These are phyloP conservation scores for Mirza zaza DNA, from an alignment of 2,113 vertebrate species.

Conservation along the genomic window DNA sequence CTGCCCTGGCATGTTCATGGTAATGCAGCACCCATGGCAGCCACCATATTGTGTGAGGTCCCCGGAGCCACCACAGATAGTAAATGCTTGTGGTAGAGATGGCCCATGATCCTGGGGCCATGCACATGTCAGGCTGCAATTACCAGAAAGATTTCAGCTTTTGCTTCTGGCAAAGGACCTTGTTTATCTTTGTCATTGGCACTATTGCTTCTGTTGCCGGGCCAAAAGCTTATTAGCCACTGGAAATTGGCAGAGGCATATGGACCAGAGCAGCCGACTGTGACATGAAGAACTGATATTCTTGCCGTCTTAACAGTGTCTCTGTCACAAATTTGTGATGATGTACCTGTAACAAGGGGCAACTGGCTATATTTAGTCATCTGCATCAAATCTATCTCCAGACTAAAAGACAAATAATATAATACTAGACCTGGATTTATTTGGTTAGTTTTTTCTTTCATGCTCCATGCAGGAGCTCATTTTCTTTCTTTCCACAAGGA, in stretches of 20 bases:
- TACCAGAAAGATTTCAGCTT: constrained; percentile 33
- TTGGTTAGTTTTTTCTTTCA: not conserved
- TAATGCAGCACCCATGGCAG: not conserved
- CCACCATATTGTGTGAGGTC: not conserved
- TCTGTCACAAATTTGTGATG: not conserved
- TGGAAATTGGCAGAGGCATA: constrained; percentile 39
- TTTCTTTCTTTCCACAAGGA: not conserved
- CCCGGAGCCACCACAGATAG: not conserved
- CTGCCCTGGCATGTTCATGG: not conserved
- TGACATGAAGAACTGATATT: not conserved
- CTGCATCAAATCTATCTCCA: not conserved
- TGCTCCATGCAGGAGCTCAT: not conserved
- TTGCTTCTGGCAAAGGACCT: constrained; percentile 33
- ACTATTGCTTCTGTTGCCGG: not conserved
- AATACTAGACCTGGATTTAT: not conserved
- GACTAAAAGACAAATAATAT: not conserved
- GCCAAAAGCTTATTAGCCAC: constrained; percentile 47
- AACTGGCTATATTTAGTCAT: not conserved
- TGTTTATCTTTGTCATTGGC: constrained; percentile 55
- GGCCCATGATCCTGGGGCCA: not conserved
- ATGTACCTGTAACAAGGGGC: not conserved
- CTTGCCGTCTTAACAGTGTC: not conserved
- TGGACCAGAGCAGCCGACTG: not conserved
- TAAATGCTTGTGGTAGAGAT: not conserved
- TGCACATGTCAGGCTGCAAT: constrained; percentile 1